Evolutionary conservation across 2,888 invertebrate genomes (phyloP).

Genomic region (Alsophila aescularia): DNA sequence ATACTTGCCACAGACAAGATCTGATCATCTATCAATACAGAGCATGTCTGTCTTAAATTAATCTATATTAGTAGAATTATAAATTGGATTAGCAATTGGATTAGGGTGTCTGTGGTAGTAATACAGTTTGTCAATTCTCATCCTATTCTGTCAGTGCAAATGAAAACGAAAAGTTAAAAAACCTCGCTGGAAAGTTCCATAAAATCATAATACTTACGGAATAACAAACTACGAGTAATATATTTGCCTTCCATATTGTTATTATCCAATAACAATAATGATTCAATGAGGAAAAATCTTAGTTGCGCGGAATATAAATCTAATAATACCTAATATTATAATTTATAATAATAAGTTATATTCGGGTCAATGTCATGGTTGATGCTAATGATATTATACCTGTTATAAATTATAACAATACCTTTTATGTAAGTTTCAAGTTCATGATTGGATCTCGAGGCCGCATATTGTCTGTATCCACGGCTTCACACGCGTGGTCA

Average conservation of each 20-base stretch:
- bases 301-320: neutral
- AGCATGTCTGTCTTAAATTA: too few species aligned
- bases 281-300: conserved; percentile 57
- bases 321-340: neutral
- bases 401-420: neutral
- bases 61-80: too few species aligned
- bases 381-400: conserved; percentile 18
- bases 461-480: too few species aligned
- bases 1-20: too few species aligned
- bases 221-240: conserved; percentile 10
- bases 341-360: conserved; percentile 12
- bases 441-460: neutral
- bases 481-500: too few species aligned
- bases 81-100: too few species aligned
- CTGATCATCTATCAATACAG: too few species aligned
- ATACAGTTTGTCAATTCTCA: neutral
- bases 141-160: neutral
- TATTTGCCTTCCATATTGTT: conserved; percentile 39
- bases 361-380: conserved; percentile 47
- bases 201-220: conserved; percentile 8
- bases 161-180: neutral
- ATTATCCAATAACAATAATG: conserved; percentile 49
- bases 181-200: conserved; percentile 40
- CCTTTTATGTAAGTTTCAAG: neutral
- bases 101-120: too few species aligned